Percentiles rank a stretch among this genome's conserved stretches.
phyloP scores from a whole-genome alignment of 2,113 vertebrate species.

The Hypanus sabinus region DNA sequence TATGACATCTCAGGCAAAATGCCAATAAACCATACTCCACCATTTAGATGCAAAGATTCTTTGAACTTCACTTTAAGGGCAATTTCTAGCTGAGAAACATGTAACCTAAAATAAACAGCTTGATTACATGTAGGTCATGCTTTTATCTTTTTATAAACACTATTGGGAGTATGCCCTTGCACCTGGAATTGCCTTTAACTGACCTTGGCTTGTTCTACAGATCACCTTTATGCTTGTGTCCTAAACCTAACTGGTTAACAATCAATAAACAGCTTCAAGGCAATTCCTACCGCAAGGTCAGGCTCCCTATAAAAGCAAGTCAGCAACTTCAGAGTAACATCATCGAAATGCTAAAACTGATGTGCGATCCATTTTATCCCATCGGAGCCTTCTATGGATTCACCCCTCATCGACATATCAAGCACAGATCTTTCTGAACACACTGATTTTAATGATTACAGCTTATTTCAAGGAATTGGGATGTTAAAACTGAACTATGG shows the following conservation, averaged over 20 bases:
- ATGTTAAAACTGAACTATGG: neutral
- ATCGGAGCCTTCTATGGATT: neutral
- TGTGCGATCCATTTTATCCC: neutral
- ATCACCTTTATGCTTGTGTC: neutral
- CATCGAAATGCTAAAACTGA: neutral
- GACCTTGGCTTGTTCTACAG: neutral
- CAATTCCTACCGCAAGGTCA: too few species aligned
- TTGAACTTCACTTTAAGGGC: neutral
- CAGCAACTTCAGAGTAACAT: neutral
- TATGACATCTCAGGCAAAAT: slow-evolving; percentile 14
- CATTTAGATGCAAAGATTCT: neutral
- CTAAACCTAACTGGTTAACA: neutral
- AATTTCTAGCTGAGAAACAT: slow-evolving; percentile 16
- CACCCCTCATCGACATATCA: neutral
- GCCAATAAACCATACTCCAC: neutral
- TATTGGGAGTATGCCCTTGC: neutral
- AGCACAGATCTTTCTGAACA: neutral
- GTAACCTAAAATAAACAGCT: neutral
- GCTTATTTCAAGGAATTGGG: neutral
- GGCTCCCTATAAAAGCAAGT: neutral
- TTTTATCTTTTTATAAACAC: neutral
- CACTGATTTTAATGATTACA: neutral
- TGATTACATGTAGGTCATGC: neutral
- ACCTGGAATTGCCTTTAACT: neutral
- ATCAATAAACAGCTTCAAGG: neutral